Percentiles rank a stretch among this genome's conserved stretches.
These are phyloP conservation scores for Patella ulyssiponensis DNA, from an alignment of 2,888 invertebrate genomes.

Conservation along the genomic window DNA sequence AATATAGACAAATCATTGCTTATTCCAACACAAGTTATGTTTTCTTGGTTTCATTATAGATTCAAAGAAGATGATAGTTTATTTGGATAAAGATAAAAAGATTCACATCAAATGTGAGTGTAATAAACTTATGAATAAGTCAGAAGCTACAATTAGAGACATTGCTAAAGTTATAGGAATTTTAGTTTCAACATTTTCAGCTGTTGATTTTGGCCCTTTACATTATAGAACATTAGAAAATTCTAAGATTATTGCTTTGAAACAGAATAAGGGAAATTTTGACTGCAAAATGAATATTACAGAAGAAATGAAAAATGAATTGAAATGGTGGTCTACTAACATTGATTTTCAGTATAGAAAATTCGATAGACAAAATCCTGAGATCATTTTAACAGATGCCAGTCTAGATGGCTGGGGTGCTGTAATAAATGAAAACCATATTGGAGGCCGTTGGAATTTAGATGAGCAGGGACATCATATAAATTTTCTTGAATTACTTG, in stretches of 20 bases:
- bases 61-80: background rate
- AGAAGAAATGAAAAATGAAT: background rate
- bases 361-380: background rate
- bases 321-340: background rate
- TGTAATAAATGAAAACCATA: background rate
- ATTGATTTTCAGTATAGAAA: background rate
- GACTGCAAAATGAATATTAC: background rate
- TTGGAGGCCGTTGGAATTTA: background rate
- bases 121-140: background rate
- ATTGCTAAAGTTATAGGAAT: background rate
- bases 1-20: background rate
- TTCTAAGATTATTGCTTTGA: background rate
- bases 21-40: background rate
- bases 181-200: background rate
- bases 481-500: conserved; percentile 22
- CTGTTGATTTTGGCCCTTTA: background rate
- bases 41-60: background rate
- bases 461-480: conserved; percentile 61
- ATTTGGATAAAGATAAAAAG: background rate
- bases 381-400: background rate
- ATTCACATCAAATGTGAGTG: background rate
- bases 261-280: background rate
- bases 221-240: background rate
- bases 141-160: background rate
- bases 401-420: conserved; percentile 2